Evolutionary conservation across 2,888 invertebrate species (phyloP), one percentile per base, ranked within the genome.

Genomic region (Eremobia ochroleuca): DNA sequence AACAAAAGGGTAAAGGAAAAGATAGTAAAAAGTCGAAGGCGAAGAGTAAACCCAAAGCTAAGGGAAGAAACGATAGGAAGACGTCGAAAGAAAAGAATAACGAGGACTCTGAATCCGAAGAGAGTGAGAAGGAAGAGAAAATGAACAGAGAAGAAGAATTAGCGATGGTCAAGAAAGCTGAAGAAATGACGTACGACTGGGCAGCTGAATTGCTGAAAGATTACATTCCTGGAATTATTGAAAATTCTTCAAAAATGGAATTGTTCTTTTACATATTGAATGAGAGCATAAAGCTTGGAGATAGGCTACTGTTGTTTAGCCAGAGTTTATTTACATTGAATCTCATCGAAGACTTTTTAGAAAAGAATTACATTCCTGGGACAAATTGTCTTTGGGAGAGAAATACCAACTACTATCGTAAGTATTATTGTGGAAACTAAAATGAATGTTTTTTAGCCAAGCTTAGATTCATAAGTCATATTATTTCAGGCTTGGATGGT

Each of bases 321-420:
- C 99, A 99, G 94, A 99, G 99, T 90, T 97, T 99, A 78, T 98
- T 99, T 88, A 99, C 99, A 0, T 96, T 99, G 85, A 99, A 99
- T 97, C 97, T 99, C 80, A 98, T 99, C 82, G 99, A 99, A 97
- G 98, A 99, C 92, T 99, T 99, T 94, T 97, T 99, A 84, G 98
- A 98, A 91, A 97, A 97, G 91, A 98, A 98, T 89, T 96, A 95
- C 83, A 97, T 98, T 89, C 98, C 98, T 5, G 98, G 98, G 15
- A 97, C 97, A 34, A 97, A 97, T 70, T 97, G 98, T 87, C 97
- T 97, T 83, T 99, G 99, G 99, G 97, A 98, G 77, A 98, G 98
- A 91, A 99, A 99, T 94, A 97, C 97, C 81, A 98, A 98, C 90
- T 99, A 99, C 94, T 99, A 98, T 94, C 98, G 99, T 99, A 97